Conservation (phyloP, 2,888 invertebrate species). For the Candidula unifasciata region DNA sequence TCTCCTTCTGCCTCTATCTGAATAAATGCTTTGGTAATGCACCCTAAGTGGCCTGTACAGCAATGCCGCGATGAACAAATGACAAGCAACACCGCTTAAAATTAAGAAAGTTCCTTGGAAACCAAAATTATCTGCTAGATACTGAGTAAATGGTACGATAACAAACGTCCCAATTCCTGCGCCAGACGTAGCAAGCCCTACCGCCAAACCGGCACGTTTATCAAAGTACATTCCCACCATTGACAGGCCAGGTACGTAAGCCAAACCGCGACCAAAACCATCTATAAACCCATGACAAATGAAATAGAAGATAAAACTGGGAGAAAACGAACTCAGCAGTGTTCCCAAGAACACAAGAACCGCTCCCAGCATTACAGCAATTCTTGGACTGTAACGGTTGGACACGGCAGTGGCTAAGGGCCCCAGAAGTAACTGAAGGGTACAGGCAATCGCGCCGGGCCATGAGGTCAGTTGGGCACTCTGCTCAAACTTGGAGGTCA, state of each 20-base stretch:
- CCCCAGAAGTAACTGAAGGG: constrained; percentile 61
- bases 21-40: constrained; percentile 43
- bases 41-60: constrained; percentile 63
- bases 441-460: constrained; percentile 64
- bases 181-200: constrained; percentile 66
- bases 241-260: constrained; percentile 63
- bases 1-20: not conserved
- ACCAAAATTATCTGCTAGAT: constrained; percentile 61
- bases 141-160: constrained; percentile 62
- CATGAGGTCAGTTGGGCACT: constrained; percentile 67
- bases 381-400: constrained; percentile 61
- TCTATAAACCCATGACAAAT: constrained; percentile 62
- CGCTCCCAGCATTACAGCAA: constrained; percentile 60
- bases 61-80: constrained; percentile 62
- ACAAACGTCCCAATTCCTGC: constrained; percentile 65
- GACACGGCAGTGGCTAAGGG: constrained; percentile 63
- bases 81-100: constrained; percentile 58
- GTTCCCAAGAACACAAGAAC: constrained; percentile 57
- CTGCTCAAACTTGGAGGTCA: constrained; percentile 61
- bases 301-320: constrained; percentile 58
- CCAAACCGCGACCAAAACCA: constrained; percentile 63
- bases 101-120: constrained; percentile 64
- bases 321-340: constrained; percentile 61
- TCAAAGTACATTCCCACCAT: constrained; percentile 67
- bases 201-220: constrained; percentile 64